These are phyloP conservation scores for Heliocidaris erythrogramma DNA, from an alignment of 35 echinoderm and acorn worm genomes.

Conservation along the genomic window DNA sequence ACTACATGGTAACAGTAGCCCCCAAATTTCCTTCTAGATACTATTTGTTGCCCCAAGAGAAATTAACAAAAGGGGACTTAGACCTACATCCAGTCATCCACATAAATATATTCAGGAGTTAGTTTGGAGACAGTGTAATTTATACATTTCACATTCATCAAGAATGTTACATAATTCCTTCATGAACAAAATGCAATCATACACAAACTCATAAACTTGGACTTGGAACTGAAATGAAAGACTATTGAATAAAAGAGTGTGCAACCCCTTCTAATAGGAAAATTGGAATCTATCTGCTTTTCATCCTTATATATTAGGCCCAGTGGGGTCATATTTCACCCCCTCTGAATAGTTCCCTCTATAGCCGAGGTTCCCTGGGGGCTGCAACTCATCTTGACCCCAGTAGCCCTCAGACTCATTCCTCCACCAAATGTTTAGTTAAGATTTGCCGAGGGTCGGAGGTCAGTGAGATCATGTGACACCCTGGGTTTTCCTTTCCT, in stretches of 20 bases:
- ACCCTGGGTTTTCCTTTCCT: constrained; percentile 39
- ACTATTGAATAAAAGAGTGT: background rate
- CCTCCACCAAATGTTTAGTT: constrained; percentile 51
- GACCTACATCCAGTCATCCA: no score
- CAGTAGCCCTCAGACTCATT: constrained; percentile 21
- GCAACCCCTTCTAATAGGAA: constrained; percentile 28
- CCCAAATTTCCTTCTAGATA: no score
- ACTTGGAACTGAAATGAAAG: background rate
- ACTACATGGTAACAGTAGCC: no score
- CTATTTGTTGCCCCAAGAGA: no score
- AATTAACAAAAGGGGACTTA: no score
- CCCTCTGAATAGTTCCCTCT: constrained; percentile 7
- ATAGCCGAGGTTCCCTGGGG: background rate
- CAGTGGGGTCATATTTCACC: constrained; percentile 41
- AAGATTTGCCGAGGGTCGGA: constrained; percentile 31
- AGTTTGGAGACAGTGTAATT: no score
- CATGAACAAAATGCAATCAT: background rate
- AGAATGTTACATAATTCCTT: no score
- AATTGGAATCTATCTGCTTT: constrained; percentile 36
- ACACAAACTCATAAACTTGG: background rate
- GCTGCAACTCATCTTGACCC: constrained; percentile 1
- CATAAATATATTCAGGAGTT: no score
- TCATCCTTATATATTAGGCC: constrained; percentile 14
- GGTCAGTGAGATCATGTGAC: constrained; percentile 43
- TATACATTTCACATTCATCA: no score